Conservation (phyloP, 1,140 invertebrate genomes). For the Papilio machaon region DNA sequence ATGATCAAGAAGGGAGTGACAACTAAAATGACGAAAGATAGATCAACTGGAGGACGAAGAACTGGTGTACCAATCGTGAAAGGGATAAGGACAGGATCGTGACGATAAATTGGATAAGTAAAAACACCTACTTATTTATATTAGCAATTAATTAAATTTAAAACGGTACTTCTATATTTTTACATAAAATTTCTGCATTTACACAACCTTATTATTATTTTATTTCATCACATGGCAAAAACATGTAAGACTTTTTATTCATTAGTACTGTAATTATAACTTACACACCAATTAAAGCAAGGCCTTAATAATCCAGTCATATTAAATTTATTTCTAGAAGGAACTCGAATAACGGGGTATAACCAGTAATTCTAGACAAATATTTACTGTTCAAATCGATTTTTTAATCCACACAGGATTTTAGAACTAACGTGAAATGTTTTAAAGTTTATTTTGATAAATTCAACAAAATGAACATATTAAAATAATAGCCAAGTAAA, state of each 20-base stretch:
- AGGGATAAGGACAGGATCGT: too few species aligned
- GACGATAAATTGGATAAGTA: too few species aligned
- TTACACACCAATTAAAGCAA: conserved; percentile 2
- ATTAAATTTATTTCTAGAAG: conserved; percentile 28
- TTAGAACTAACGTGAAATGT: neutral
- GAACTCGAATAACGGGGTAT: neutral
- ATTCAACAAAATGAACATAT: neutral
- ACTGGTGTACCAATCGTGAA: too few species aligned
- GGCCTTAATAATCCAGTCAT: conserved; percentile 6
- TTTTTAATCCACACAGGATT: neutral
- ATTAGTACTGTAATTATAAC: neutral
- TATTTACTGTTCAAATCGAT: conserved; percentile 13
- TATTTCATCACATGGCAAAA: neutral
- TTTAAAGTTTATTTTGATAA: conserved; percentile 12
- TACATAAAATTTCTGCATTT: too few species aligned
- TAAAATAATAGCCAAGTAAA: conserved; percentile 11
- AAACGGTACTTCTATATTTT: too few species aligned
- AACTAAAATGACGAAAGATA: too few species aligned
- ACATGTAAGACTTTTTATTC: neutral
- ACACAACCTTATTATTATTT: too few species aligned
- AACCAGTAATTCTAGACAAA: neutral
- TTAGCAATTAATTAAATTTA: too few species aligned
- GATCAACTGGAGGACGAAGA: too few species aligned
- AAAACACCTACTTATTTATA: too few species aligned
- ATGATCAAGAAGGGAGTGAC: too few species aligned